Percentiles rank a stretch among this genome's conserved stretches.
Evolutionary conservation across 2,888 invertebrate species (phyloP).

Genomic region (Drosophila putrida): DNA sequence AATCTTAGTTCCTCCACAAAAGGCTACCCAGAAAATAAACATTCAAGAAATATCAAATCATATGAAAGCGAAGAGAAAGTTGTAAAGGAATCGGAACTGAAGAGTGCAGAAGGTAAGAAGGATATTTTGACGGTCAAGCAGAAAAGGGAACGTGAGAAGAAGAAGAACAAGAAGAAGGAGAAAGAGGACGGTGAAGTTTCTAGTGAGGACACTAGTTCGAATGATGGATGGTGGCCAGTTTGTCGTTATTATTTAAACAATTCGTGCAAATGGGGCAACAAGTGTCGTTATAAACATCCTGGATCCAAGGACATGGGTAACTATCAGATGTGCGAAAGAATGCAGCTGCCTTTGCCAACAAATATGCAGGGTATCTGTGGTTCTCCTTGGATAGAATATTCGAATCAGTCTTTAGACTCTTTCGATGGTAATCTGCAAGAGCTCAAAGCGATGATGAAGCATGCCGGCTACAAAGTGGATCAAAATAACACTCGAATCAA

Average conservation of each 20-base stretch:
- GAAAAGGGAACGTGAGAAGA: background rate
- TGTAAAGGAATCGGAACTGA: background rate
- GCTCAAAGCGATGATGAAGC: slow-evolving; percentile 13
- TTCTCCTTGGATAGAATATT: background rate
- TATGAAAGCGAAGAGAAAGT: background rate
- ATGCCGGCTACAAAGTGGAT: background rate
- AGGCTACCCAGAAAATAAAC: background rate
- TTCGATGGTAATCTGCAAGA: slow-evolving; percentile 19
- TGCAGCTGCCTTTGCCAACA: background rate
- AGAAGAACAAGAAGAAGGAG: slow-evolving; percentile 2
- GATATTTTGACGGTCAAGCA: too few relatives aligned
- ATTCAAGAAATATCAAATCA: background rate
- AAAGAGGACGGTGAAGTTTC: slow-evolving; percentile 60
- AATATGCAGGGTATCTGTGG: background rate
- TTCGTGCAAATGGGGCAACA: slow-evolving; percentile 37
- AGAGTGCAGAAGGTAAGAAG: background rate
- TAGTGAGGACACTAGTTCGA: background rate
- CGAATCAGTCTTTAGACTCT: background rate
- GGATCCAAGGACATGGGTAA: slow-evolving; percentile 35
- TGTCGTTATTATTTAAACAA: slow-evolving; percentile 37
- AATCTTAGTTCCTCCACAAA: background rate
- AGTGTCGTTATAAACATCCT: slow-evolving; percentile 49
- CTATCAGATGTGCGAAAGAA: slow-evolving; percentile 59
- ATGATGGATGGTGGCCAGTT: slow-evolving; percentile 6
- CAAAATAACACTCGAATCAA: too few relatives aligned